Evolutionary conservation across 2,113 vertebrate species (phyloP).

Genomic region (Thinocorus orbignyianus): DNA sequence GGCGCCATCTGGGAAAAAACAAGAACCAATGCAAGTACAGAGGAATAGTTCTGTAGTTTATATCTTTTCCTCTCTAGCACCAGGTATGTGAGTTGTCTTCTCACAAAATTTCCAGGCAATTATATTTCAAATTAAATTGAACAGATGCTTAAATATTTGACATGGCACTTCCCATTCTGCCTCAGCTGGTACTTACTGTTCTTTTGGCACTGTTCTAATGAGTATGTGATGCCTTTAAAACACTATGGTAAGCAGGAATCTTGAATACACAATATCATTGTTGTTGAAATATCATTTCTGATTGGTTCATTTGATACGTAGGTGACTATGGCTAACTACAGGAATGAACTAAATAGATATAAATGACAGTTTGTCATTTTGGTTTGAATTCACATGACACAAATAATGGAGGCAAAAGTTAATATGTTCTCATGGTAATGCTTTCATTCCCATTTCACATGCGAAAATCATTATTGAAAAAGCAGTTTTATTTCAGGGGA

Average conservation of each 20-base stretch:
- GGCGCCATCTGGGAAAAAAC: not conserved
- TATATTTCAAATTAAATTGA: not conserved
- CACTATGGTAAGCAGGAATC: not conserved
- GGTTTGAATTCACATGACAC: not conserved
- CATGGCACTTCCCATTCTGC: not conserved
- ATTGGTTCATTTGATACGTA: not conserved
- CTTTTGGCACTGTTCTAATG: not conserved
- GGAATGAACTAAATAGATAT: not conserved
- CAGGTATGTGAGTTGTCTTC: not conserved
- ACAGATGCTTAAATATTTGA: not conserved
- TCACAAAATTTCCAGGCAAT: not conserved
- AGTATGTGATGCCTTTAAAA: not conserved
- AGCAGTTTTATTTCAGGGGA: not conserved
- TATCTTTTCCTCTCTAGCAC: not conserved
- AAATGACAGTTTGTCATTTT: not conserved
- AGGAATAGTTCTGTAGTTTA: not conserved
- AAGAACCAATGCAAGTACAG: not conserved
- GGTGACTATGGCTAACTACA: not conserved
- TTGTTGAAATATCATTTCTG: not conserved
- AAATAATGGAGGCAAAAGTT: not conserved
- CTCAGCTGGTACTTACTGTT: not conserved
- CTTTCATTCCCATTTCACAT: not conserved
- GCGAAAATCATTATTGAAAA: not conserved
- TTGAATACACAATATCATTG: not conserved
- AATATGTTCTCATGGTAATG: not conserved